phyloP scores from a whole-genome alignment of 2,113 vertebrate species.

The Myotis yumanensis region DNA sequence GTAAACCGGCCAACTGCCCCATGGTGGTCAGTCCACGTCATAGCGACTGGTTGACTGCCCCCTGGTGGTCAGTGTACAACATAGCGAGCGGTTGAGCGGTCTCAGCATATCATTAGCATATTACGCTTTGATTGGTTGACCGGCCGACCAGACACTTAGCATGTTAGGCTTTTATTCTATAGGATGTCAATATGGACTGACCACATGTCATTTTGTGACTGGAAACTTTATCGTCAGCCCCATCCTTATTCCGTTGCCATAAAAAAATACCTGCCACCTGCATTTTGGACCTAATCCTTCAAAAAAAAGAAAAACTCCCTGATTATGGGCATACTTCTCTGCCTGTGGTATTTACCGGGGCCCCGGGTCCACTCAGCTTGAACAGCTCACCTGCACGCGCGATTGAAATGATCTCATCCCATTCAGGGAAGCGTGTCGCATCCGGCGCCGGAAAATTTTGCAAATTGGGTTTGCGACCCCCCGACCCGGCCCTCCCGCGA shows the following conservation, averaged over 20 bases:
- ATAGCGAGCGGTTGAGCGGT: no score
- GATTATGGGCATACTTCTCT: no score
- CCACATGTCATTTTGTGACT: neutral
- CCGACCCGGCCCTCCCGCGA: neutral
- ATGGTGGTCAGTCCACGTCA: no score
- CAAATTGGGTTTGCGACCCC: neutral
- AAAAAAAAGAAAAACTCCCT: neutral
- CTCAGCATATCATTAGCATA: no score
- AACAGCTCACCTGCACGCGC: no score
- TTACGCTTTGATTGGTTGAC: no score
- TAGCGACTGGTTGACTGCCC: no score
- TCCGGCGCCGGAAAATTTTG: neutral
- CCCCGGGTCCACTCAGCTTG: neutral
- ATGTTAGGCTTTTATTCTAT: no score
- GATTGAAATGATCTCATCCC: neutral
- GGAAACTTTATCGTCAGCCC: neutral
- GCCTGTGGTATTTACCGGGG: no score
- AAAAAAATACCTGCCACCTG: neutral
- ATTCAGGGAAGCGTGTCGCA: rapidly evolving
- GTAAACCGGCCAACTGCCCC: no score
- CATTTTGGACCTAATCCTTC: neutral
- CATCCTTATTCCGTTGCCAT: neutral
- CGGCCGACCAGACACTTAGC: no score
- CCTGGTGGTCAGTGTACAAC: no score
- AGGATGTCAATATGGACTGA: neutral